Evolutionary conservation across 2,888 invertebrate genomes (phyloP).

Genomic region (Standfussiana lucernea): DNA sequence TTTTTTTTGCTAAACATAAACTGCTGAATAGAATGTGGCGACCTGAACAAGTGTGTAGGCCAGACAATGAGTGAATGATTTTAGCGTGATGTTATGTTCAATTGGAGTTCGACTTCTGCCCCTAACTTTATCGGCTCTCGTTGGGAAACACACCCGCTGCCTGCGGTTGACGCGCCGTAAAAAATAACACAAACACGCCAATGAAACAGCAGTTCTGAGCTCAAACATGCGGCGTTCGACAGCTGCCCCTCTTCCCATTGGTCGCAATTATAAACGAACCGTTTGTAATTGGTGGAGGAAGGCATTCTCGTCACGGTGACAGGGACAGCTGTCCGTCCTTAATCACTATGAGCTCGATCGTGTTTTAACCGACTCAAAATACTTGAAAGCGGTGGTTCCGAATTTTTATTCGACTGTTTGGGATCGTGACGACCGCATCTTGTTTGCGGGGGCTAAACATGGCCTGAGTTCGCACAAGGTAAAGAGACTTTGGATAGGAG

Average conservation of each 20-base stretch:
- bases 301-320: constrained; percentile 11
- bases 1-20: background rate
- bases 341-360: constrained; percentile 22
- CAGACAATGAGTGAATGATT: background rate
- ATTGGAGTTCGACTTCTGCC: constrained; percentile 31
- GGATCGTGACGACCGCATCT: background rate
- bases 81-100: background rate
- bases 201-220: constrained; percentile 57
- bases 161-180: constrained; percentile 56
- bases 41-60: background rate
- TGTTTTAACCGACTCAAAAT: background rate
- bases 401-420: background rate
- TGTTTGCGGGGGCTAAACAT: background rate
- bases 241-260: constrained; percentile 50
- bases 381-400: background rate
- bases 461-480: background rate
- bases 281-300: constrained; percentile 40
- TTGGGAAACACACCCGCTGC: constrained; percentile 24
- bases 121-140: background rate
- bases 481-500: background rate
- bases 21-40: background rate
- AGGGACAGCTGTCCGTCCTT: constrained; percentile 43
- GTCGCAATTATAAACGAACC: constrained; percentile 28
- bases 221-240: constrained; percentile 32
- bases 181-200: constrained; percentile 57